Evolutionary conservation across 2,113 vertebrate genomes (phyloP).

Genomic region (Sminthopsis crassicaudata): DNA sequence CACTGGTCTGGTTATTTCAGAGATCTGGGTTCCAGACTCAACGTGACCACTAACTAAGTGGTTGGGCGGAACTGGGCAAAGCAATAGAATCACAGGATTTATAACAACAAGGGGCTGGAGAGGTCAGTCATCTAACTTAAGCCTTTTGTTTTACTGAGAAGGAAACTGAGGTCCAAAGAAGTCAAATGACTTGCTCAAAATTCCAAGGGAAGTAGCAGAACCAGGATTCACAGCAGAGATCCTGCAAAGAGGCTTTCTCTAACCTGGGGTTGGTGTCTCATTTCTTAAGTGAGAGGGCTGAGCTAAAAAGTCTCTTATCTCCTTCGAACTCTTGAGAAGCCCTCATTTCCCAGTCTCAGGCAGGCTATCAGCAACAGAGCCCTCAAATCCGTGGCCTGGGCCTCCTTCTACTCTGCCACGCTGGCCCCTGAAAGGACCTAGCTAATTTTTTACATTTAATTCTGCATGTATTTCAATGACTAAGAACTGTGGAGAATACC

Average conservation of each 20-base stretch:
- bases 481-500: constrained; percentile 23
- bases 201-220: neutral
- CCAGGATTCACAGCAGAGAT: neutral
- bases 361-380: neutral
- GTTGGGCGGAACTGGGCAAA: no score
- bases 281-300: neutral
- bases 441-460: constrained; percentile 21
- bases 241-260: neutral
- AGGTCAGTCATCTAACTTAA: no score
- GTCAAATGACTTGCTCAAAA: no score
- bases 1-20: no score
- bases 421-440: constrained; percentile 10
- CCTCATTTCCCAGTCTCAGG: constrained; percentile 8
- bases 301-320: neutral
- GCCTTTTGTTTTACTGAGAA: no score
- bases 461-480: constrained; percentile 5
- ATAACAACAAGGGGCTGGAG: no score
- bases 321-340: neutral
- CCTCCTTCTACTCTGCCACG: no score
- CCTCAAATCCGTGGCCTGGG: neutral
- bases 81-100: no score
- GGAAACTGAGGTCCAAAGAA: no score
- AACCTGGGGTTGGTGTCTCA: neutral
- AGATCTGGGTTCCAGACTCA: no score
- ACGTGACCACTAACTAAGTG: no score